These are phyloP conservation scores for Tenthredo distinguenda DNA, from an alignment of 2,888 invertebrate genomes.

Conservation along the genomic window DNA sequence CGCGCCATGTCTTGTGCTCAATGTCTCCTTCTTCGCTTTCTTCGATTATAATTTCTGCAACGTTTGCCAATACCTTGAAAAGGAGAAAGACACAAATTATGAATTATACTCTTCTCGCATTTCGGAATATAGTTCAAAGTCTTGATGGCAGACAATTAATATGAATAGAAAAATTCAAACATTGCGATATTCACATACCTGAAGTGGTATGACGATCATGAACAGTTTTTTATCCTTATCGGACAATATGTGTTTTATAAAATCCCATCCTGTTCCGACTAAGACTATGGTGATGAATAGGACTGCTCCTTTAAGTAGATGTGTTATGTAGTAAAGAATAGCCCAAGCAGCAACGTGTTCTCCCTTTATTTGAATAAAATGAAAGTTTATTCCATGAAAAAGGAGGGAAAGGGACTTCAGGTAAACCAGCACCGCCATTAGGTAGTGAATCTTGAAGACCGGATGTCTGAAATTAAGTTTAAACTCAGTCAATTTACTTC, in stretches of 20 bases:
- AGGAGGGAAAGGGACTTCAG: conserved; percentile 94
- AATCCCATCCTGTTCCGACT: conserved; percentile 99
- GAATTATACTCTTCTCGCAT: conserved; percentile 10
- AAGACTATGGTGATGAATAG: conserved; percentile 97
- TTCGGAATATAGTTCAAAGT: not conserved
- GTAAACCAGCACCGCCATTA: conserved; percentile 97
- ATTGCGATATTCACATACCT: conserved; percentile 81
- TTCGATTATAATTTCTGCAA: conserved; percentile 97
- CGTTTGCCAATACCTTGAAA: conserved; percentile 93
- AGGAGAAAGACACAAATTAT: conserved; percentile 21
- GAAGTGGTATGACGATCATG: conserved; percentile 97
- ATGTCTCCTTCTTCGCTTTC: conserved; percentile 93
- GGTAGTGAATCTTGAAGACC: conserved; percentile 96
- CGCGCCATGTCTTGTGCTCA: conserved; percentile 94
- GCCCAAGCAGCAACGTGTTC: conserved; percentile 99
- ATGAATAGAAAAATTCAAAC: not conserved
- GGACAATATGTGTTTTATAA: conserved; percentile 97
- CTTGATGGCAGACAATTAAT: not conserved
- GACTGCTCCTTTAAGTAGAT: conserved; percentile 95
- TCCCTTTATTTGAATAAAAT: conserved; percentile 95
- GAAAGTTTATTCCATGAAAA: conserved; percentile 96
- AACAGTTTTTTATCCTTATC: conserved; percentile 98
- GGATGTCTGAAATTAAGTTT: conserved; percentile 82
- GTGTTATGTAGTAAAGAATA: conserved; percentile 97
- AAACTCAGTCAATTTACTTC: not conserved